A percentile compares a stretch with the other conserved stretches of the same genome.
These are phyloP conservation scores for Cephus pulcher DNA, from an alignment of 2,888 invertebrate genomes.

Conservation along the genomic window DNA sequence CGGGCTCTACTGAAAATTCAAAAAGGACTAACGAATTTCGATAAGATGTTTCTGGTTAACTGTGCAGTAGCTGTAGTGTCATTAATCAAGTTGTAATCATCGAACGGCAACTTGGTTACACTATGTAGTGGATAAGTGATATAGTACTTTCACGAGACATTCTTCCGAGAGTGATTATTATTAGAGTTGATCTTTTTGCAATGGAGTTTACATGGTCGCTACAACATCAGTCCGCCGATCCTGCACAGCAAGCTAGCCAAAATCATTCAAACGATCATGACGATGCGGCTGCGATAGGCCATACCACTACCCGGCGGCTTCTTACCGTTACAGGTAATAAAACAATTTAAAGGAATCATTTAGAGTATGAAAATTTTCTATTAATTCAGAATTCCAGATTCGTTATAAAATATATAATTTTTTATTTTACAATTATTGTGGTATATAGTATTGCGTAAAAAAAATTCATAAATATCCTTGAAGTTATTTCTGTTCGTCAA, in stretches of 20 bases:
- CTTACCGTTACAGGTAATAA: conserved; percentile 50
- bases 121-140: conserved; percentile 32
- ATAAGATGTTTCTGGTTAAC: not conserved
- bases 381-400: not conserved
- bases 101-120: conserved; percentile 11
- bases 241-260: conserved; percentile 38
- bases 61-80: not conserved
- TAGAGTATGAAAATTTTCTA: not conserved
- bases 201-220: conserved; percentile 57
- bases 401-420: not conserved
- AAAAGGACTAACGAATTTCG: not conserved
- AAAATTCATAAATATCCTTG: not conserved
- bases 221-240: conserved; percentile 43
- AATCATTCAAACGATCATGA: conserved; percentile 37
- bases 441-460: not conserved
- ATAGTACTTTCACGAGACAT: not conserved
- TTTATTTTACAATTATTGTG: not conserved
- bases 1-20: not conserved
- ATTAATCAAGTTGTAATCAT: not conserved
- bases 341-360: not conserved
- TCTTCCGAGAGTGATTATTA: not conserved
- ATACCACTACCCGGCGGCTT: conserved; percentile 45
- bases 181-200: conserved; percentile 10
- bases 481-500: not conserved
- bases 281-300: conserved; percentile 35